Conservation (phyloP, 2,888 invertebrate species). For the Nasonia oneida region DNA sequence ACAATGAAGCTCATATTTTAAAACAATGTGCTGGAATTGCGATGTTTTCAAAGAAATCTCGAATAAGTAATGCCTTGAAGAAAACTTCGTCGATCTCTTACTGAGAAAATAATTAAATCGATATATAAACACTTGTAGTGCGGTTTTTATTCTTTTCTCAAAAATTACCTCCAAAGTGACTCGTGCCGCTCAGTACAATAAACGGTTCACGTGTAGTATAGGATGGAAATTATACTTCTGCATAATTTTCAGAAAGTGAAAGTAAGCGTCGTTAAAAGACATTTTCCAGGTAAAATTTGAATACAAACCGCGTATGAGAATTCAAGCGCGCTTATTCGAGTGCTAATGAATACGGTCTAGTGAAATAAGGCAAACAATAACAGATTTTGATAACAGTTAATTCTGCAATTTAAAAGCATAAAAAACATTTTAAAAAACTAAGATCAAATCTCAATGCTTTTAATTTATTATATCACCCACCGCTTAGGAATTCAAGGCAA, state of each 20-base stretch:
- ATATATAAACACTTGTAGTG: neutral
- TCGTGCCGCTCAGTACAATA: slow-evolving; percentile 2
- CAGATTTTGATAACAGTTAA: too few species aligned
- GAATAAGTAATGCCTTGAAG: neutral
- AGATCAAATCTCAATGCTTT: too few species aligned
- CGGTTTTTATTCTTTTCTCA: neutral
- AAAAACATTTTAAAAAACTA: too few species aligned
- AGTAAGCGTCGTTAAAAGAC: neutral
- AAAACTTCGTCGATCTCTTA: too few species aligned
- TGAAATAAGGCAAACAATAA: neutral
- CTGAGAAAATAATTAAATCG: too few species aligned
- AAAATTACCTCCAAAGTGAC: slow-evolving; percentile 6
- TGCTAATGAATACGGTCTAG: neutral
- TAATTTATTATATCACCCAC: neutral
- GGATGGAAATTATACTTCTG: slow-evolving; percentile 32
- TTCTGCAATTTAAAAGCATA: too few species aligned
- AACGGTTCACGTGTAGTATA: neutral
- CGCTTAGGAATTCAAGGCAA: neutral
- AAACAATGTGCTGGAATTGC: neutral
- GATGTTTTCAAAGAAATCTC: neutral
- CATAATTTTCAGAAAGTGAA: slow-evolving; percentile 45
- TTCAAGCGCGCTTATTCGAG: neutral
- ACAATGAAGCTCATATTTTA: neutral
- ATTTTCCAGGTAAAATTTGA: slow-evolving; percentile 33
- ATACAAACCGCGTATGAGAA: slow-evolving; percentile 1